These are phyloP conservation scores for Myotis davidii DNA, from an alignment of 2,113 vertebrate species.

Conservation along the genomic window DNA sequence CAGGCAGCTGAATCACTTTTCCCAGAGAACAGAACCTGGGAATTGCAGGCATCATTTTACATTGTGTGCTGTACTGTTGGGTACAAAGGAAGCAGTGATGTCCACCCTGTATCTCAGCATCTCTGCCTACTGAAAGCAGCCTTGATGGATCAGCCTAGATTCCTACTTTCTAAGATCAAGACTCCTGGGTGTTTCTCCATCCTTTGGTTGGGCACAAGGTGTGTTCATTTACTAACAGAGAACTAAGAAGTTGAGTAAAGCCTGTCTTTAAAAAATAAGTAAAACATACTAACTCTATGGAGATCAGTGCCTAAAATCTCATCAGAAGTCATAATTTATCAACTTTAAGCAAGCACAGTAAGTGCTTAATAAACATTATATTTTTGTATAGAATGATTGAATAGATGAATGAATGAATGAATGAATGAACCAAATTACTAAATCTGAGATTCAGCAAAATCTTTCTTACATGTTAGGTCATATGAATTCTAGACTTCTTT, in stretches of 20 bases:
- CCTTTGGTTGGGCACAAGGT: not conserved
- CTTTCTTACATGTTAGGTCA: not conserved
- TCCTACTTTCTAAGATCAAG: not conserved
- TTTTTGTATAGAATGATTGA: not conserved
- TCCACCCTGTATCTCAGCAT: not conserved
- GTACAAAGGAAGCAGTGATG: not conserved
- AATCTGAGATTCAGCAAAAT: not conserved
- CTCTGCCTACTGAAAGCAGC: not conserved
- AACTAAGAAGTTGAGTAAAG: not conserved
- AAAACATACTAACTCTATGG: not conserved
- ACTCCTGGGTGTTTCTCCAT: not conserved
- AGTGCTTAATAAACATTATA: not conserved
- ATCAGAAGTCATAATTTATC: not conserved
- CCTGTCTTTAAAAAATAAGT: not conserved
- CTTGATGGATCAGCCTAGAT: not conserved
- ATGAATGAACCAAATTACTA: not conserved
- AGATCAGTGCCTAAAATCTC: not conserved
- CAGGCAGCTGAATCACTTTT: not conserved
- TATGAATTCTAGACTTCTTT: not conserved
- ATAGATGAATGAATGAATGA: not conserved
- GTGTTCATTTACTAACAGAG: not conserved
- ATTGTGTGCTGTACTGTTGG: accelerated
- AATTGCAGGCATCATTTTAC: not conserved
- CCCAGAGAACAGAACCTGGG: not conserved
- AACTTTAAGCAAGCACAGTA: not conserved